These are phyloP conservation scores for Linhomoeus sp. DNA, from an alignment of 2,888 invertebrate species.

Conservation along the genomic window DNA sequence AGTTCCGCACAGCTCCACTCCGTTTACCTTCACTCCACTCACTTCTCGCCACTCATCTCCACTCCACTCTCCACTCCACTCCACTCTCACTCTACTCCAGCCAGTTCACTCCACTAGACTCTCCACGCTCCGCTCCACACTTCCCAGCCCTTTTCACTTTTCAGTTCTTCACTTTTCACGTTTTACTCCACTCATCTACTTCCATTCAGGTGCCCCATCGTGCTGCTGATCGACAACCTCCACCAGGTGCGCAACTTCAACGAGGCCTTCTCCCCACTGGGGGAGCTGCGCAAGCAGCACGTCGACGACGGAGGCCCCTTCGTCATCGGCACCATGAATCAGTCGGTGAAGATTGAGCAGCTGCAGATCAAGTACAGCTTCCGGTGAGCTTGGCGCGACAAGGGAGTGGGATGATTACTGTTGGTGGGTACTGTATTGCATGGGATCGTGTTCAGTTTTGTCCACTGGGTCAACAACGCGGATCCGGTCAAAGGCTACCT, in stretches of 20 bases:
- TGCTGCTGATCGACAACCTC: slow-evolving; percentile 81
- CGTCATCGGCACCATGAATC: slow-evolving; percentile 50
- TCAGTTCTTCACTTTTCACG: too few relatives aligned
- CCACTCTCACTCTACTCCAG: neutral
- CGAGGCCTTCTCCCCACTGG: slow-evolving; percentile 55
- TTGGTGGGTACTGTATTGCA: too few relatives aligned
- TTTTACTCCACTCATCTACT: too few relatives aligned
- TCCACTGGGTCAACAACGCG: slow-evolving; percentile 83
- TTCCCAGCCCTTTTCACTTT: too few relatives aligned
- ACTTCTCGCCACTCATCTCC: too few relatives aligned
- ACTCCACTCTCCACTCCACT: too few relatives aligned
- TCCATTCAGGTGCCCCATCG: slow-evolving; percentile 41
- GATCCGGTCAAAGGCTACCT: slow-evolving; percentile 90
- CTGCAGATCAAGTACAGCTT: slow-evolving; percentile 49
- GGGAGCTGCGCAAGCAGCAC: slow-evolving; percentile 38
- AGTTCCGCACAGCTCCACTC: too few relatives aligned
- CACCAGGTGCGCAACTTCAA: slow-evolving; percentile 69
- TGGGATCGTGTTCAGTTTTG: slow-evolving; percentile 36
- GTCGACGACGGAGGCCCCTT: too few relatives aligned
- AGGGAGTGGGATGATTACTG: too few relatives aligned
- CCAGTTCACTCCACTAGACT: slow-evolving; percentile 27
- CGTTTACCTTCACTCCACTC: too few relatives aligned
- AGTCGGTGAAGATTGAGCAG: slow-evolving; percentile 13
- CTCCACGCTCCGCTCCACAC: slow-evolving; percentile 73
- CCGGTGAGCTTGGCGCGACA: too few relatives aligned